Base-by-base conservation (phyloP, 2,888 invertebrate genomes). In the Trichacis sp. region DNA sequence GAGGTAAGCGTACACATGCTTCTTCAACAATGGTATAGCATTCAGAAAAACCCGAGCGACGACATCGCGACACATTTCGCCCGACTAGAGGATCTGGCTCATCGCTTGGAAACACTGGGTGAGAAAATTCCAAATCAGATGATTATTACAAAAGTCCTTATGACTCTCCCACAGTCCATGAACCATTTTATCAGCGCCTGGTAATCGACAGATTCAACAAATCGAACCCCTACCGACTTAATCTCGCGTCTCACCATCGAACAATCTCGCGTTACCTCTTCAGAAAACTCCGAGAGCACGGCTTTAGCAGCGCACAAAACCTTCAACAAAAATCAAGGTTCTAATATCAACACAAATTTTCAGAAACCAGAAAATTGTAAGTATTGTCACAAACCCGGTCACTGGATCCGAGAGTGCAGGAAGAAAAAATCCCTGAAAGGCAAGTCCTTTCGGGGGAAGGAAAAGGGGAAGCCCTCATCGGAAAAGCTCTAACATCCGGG, bases 1-100 rank as follows among this genome's bases (percentile, higher is more conserved):
- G 75, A 75, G 20, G 52, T 72, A 0, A 71, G 71, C 3, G 68
- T 71, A 15, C 71, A 73, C 19, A 33, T 72, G n/a, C 46, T 72
- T 1, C 69, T 70, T 29, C 70, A 72, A 47, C n/a, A 68, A 1
- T 69, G 73, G 69, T 73, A 68, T 29, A 36, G 24, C 0, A 15
- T 59, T 0, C 24, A 30, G 12, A 63, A 58, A 14, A 62, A 72
- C 38, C 11, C 54, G 0, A 29, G 50, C 0, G 72, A 72, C 14
- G 66, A 72, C 42, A 69, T 73, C 0, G 20, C 64, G 0, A 69
- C 65, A n/a, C 69, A 74, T 40, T 60, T 73, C 11, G 63, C 73
- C 3, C 67, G 68, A 40, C 47, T 76, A 0, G 54, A 70, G 17
- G 72, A 76, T 17, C 45, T 74, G 2, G 61, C 69, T 2, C 57